Evolutionary conservation across 2,888 invertebrate species (phyloP), one percentile per base, ranked within the genome.

Genomic region (Drosophila ezoana): DNA sequence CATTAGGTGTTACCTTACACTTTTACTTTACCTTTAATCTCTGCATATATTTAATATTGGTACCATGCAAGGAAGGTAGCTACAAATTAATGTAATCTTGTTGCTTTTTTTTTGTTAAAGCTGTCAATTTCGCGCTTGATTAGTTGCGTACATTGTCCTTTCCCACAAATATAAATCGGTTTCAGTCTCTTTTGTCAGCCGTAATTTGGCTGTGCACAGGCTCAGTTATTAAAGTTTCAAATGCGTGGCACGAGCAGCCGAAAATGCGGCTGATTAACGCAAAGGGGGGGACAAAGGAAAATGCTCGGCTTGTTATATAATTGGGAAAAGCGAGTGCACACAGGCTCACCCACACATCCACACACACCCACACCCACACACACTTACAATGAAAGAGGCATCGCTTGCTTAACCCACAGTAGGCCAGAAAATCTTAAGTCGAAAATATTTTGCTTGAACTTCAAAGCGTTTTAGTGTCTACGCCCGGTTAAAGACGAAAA

Each of bases 191-290:
- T 51, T 47, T 45, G 33, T 43, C 33, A 41, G 51, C 3, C 51
- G 8, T 37, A 54, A 63, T 54, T 59, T 63, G 3, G 13, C 6
- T 35, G 47, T 18, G 35, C 9, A 1, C 33, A 41, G 33, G 41
- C 62, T 32, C 44, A 51, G 33, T 64, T 67, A 74, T 74, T 77
- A 68, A 74, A 68, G 65, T 74, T 68, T 65, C 65, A 60, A 69
- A 66, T 76, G 65, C 48, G 13, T 41, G 52, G 49, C 53, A 57
- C 37, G 37, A 51, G 62, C 48, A 18, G 28, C 8, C 8, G 2
- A 45, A 40, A 61, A 44, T 47, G 10, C 32, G 53, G 13, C 41
- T 76, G 70, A 70, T 62, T 60, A 65, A 37, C 33, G 13, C 35
- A 62, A 41, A 48, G 9, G 35, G 32, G 32, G 16, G 13, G 20